Evolutionary conservation across 2,797 vertebrate species (phyloP), one percentile per base, ranked within the genome.

Genomic region (Siniperca obscura): DNA sequence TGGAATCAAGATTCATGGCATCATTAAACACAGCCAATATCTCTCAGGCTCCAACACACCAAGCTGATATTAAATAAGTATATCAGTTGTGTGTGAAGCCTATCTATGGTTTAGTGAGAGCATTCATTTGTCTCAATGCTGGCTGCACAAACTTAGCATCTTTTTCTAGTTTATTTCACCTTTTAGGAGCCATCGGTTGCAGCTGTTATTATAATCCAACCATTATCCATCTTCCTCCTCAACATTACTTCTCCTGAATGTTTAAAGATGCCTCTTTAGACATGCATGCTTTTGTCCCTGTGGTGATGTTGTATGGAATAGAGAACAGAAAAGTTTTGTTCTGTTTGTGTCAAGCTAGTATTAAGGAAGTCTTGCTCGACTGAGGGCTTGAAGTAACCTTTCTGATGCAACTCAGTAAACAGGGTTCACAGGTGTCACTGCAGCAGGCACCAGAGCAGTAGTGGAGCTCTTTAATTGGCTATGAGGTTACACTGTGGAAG

Each of bases 31-130:
- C 86, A 65, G 81, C 81, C 87, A 76, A 85, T 90, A 89, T 90
- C 89, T 92, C 87, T 85, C 72, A 67, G 78, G 78, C 84, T 78
- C 76, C 68, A 81, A 88, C 74, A 81, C 81, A 76, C 76, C 74
- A 65, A 85, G 83, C 81, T 85, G 86, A 91, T 92, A 92, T 93
- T 93, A 93, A 94, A 93, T 90, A 88, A 91, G 90, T 90, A 83
- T 80, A 91, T 93, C 85, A 90, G 70, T 85, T 83, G 86, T 55
- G 75, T 91, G 78, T 76, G 85, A 92, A 82, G 82, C 81, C 86
- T 80, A 75, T 89, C 82, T 78, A 14, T 80, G 75, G 78, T 86
- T 87, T 83, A 76, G 86, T 62, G 70, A 68, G 66, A 86, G 70
- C 70, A 73, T 86, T 79, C 78, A 87, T 91, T 94, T 92, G 70